Percentiles rank a stretch among this genome's conserved stretches.
Evolutionary conservation across 2,888 invertebrate species (phyloP).

Genomic region (Xestobium rufovillosum): DNA sequence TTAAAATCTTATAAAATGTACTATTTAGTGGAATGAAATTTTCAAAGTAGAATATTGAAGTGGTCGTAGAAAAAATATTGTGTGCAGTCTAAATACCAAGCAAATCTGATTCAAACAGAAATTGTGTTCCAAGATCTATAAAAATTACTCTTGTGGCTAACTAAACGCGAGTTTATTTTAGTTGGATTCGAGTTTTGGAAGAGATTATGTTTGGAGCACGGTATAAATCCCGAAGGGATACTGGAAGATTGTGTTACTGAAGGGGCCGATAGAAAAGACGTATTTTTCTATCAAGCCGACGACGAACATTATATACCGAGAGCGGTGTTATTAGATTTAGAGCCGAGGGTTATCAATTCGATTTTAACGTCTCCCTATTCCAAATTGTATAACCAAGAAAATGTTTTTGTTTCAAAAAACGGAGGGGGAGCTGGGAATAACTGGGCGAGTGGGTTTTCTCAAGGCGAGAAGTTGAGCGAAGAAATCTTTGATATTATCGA

Average conservation of each 20-base stretch:
- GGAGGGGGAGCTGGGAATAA: conserved; percentile 99
- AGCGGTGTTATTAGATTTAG: conserved; percentile 90
- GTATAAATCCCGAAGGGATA: conserved; percentile 93
- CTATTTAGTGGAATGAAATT: too few species aligned
- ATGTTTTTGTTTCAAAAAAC: conserved; percentile 91
- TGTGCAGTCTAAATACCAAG: too few species aligned
- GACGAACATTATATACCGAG: conserved; percentile 98
- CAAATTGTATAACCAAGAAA: conserved; percentile 93
- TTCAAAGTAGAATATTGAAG: too few species aligned
- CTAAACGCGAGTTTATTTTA: too few species aligned
- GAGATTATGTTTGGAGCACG: conserved; percentile 93
- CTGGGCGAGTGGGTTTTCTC: conserved; percentile 95
- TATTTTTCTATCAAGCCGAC: conserved; percentile 98
- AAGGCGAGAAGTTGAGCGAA: conserved; percentile 88
- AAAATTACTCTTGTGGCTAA: too few species aligned
- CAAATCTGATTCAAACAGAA: too few species aligned
- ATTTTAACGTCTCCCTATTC: conserved; percentile 89
- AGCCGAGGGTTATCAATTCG: conserved; percentile 94
- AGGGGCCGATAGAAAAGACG: conserved; percentile 93
- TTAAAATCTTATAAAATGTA: too few species aligned
- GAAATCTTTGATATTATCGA: conserved; percentile 98
- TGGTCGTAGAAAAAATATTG: too few species aligned
- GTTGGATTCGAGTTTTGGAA: conserved; percentile 99
- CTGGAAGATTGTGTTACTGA: conserved; percentile 89
- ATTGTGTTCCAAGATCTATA: too few species aligned